Evolutionary conservation across 2,797 vertebrate genomes (phyloP), one percentile per base, ranked within the genome.

Genomic region (Brachymystax lenok): DNA sequence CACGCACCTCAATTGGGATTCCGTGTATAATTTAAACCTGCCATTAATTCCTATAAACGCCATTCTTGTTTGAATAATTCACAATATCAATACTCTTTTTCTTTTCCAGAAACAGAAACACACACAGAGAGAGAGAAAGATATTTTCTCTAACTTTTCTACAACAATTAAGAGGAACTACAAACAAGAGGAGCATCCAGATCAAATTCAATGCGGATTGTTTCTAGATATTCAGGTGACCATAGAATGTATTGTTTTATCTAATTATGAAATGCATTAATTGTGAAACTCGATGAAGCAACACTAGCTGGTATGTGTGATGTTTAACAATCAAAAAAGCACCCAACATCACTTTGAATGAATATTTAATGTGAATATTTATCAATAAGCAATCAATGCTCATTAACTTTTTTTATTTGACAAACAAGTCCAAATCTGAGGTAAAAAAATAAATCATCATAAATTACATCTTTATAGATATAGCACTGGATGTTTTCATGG

Each of bases 401-500:
- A 92, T 95, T 96, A 90, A 92, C 40, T 89, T 84, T 93, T 93
- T 95, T 94, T 91, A 83, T 90, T 92, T 91, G 92, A 93, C 92
- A 91, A 93, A 92, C 88, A 92, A 93, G 90, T 94, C 95, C 95
- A 94, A 96, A 94, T 96, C 96, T 92, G 93, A 94, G 95, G 96
- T 97, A 98, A 95, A 98, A 99, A 99, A 98, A 97, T 97, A 97
- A 98, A 97, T 94, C 96, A 95, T 96, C 93, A 96, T 96, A 96
- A 95, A 95, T 95, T 96, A 95, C 96, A 92, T 98, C 95, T 98
- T 94, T 94, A 98, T 96, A 96, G 94, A 98, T 98, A 97, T 96
- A 97, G 93, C 96, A 98, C 97, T 97, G 96, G 96, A 98, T 98
- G 98, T 99, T 99, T 99, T 99, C 97, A 99, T 99, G 98, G 98